Base-by-base conservation (phyloP, 2,888 invertebrate species). In the Sesia bembeciformis region DNA sequence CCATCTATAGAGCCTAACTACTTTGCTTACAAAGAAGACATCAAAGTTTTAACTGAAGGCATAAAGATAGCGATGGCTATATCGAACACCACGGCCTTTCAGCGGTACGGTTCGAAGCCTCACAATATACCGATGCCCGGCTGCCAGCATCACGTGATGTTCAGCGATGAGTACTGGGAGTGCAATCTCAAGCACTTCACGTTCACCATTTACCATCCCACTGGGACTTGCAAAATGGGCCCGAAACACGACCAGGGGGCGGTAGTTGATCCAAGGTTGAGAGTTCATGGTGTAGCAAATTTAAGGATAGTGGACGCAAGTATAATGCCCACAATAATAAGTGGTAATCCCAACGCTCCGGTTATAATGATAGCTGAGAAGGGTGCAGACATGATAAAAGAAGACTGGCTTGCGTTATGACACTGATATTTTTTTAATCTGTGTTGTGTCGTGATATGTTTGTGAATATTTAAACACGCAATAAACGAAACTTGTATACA, bases 1-100 rank as follows among this genome's bases (percentile, higher is more conserved):
- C 98, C 98, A 0, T 92, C 94, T 7, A 94, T 98, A 54, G 95
- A 96, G 73, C 97, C 98, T 0, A 98, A 98, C 76, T 98, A 98
- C 76, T 95, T 98, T 72, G 93, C 96, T 0, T 94, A 96, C 64
- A 93, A 93, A 60, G 92, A 95, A 69, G 98, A 98, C 67, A 90
- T 97, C 7, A 90, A 93, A 62, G 92, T 94, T 0, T 76, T 97
- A 3, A 93, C 94, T 0, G 96, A 96, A 73, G 97, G 96, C 0
- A 95, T 96, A n/a, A 92, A 94, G 66, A 93, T 97, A 57, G 96
- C 95, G 0, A 90, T 96, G 73, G 93, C 94, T 56, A 89, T 97
- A 23, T 96, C 96, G 0, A 93, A 93, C 56, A 94, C 95, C 0
- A 91, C 93, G 3, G 94, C 96, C 0, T 96, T 97, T 69, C 94